Evolutionary conservation across 2,113 vertebrate species (phyloP).

Genomic region (Bettongia penicillata): DNA sequence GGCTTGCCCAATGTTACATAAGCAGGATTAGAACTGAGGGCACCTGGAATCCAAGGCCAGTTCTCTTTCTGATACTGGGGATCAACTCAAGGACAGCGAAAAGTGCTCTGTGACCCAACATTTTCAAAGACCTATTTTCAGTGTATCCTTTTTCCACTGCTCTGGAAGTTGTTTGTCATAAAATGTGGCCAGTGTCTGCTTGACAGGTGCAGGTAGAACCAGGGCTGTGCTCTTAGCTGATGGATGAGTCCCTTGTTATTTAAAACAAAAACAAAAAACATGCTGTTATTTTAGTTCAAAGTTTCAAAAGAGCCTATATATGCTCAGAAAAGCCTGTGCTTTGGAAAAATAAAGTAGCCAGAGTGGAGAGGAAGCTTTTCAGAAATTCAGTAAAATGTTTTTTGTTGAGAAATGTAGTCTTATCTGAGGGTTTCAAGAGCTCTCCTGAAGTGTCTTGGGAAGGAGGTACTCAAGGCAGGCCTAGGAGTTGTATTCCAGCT

Average conservation of each 20-base stretch:
- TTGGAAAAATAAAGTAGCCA: background rate
- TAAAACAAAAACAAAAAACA: background rate
- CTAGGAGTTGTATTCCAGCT: background rate
- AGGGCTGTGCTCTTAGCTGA: background rate
- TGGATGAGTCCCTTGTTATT: background rate
- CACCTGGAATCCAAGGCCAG: background rate
- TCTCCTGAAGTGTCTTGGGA: background rate
- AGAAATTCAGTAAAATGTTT: background rate
- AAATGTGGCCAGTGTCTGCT: background rate
- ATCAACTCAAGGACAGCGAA: background rate
- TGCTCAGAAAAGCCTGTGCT: background rate
- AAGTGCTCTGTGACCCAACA: background rate
- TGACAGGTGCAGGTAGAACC: background rate
- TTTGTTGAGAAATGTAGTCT: background rate
- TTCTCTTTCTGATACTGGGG: background rate
- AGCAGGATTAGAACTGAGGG: background rate
- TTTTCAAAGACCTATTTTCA: background rate
- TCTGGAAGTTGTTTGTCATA: background rate
- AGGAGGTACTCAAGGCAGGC: background rate
- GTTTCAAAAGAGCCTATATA: background rate
- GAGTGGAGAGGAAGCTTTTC: background rate
- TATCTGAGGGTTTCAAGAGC: background rate
- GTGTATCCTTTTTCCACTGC: background rate
- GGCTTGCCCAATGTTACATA: background rate
- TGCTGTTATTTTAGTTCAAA: background rate